phyloP scores from a whole-genome alignment of 2,797 vertebrate genomes.

The Nannoperca obscura region DNA sequence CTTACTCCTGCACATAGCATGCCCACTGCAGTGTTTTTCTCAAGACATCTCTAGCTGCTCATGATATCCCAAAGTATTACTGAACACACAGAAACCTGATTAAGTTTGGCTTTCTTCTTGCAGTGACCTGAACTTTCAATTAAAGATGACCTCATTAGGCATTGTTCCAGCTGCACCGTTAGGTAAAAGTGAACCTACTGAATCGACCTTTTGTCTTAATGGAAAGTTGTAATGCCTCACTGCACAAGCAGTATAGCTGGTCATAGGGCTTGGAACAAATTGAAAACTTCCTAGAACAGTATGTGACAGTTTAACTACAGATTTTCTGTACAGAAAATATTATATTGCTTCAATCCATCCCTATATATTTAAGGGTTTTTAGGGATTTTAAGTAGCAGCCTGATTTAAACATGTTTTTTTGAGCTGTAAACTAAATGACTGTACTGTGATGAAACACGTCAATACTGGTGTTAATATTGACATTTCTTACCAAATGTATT shows the following conservation, averaged over 20 bases:
- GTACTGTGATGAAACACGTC: too few relatives aligned
- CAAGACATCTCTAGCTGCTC: constrained; percentile 6
- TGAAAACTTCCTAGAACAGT: constrained; percentile 1
- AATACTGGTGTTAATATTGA: too few relatives aligned
- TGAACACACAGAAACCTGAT: constrained; percentile 9
- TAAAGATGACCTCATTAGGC: constrained; percentile 51
- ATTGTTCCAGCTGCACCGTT: constrained; percentile 41
- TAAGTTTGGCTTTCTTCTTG: constrained; percentile 22
- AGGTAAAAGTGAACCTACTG: constrained; percentile 30
- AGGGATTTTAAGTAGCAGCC: not conserved
- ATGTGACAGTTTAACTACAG: not conserved
- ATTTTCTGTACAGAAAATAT: not conserved
- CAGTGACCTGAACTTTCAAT: constrained; percentile 41
- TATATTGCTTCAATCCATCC: not conserved
- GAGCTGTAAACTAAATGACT: too few relatives aligned
- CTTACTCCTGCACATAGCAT: not conserved
- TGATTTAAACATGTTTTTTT: too few relatives aligned
- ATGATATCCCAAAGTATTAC: constrained; percentile 5
- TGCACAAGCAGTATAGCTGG: constrained; percentile 21
- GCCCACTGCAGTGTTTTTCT: constrained; percentile 24
- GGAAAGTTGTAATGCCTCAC: constrained; percentile 27
- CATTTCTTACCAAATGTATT: too few relatives aligned
- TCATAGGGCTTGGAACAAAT: constrained; percentile 9
- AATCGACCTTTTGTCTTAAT: constrained; percentile 44
- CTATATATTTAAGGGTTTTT: not conserved